Evolutionary conservation across 2,113 vertebrate species (phyloP), one percentile per base, ranked within the genome.

Genomic region (Nyctibius bracteatus): DNA sequence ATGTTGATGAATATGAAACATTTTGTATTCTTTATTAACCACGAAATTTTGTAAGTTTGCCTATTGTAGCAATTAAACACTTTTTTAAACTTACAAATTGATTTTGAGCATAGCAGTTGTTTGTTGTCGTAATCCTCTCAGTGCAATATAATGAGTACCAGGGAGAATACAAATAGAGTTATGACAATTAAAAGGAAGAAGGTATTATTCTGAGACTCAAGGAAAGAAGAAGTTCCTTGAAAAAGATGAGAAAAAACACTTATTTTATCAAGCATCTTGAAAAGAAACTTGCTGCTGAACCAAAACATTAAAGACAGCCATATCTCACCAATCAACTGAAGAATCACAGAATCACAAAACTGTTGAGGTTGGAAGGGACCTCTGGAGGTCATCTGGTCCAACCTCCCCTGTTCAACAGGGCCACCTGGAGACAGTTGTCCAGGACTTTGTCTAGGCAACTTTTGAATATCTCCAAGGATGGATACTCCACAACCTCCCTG

Each of bases 341-440:
- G 30, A 90, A 61, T 37, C 39, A 54, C 14, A 75, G 46, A 91
- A 58, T 14, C n/a, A 63, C 4, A 44, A 49, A 63, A 61, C 25
- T 10, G 23, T 5, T 59, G 58, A 63, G 20, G 10, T 25, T 59
- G 20, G 49, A 90, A 84, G 18, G 8, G 13, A 73, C 8, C 4
- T 67, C 47, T 82, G 17, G 27, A 75, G 8, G 19, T 74, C 37
- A 30, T 31, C n/a, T 41, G 5, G 39, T 55, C 28, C 12, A 10
- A 10, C 2, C 2, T 52, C 7, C 18, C 10, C 16, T 63, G 16
- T 15, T 72, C 39, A 61, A 68, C 23, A 41, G 12, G 44, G 14
- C 4, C 15, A 39, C 30, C 21, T 30, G 58, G 4, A 67, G 8
- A 0, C 0, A 33, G 14, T 35, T 79, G 21, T 4, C 6, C 16